phyloP scores from a whole-genome alignment of 2,797 vertebrate species.

The Sphaeramia orbicularis region DNA sequence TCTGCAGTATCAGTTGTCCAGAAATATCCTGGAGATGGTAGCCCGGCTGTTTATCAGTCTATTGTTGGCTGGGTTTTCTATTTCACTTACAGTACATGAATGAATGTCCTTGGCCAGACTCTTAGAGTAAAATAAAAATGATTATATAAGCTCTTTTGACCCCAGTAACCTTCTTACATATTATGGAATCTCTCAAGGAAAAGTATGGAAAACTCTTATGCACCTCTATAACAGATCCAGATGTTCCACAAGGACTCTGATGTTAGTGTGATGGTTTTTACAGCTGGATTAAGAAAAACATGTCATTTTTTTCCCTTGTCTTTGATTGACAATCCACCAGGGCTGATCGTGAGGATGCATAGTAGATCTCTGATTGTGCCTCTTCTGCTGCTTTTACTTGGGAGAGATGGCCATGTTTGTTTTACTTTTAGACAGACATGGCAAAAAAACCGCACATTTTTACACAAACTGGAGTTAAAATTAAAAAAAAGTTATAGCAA shows the following conservation, averaged over 20 bases:
- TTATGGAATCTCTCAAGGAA: not conserved
- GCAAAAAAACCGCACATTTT: slow-evolving; percentile 35
- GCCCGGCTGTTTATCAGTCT: slow-evolving; percentile 9
- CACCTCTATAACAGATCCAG: slow-evolving; percentile 25
- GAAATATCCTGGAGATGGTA: slow-evolving; percentile 9
- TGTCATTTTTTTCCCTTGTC: not conserved
- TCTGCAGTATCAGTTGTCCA: slow-evolving; percentile 40
- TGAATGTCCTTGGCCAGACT: not conserved
- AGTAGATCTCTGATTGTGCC: slow-evolving; percentile 11
- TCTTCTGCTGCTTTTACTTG: slow-evolving; percentile 13
- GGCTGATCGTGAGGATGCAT: slow-evolving; percentile 4
- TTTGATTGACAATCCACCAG: slow-evolving; percentile 36
- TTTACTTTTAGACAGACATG: slow-evolving; percentile 45
- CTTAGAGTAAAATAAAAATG: not conserved
- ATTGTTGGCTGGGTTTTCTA: slow-evolving; percentile 1
- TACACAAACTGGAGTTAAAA: slow-evolving; percentile 31
- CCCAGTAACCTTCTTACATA: not conserved
- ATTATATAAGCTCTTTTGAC: not conserved
- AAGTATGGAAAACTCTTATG: slow-evolving; percentile 17
- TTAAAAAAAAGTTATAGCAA: slow-evolving; percentile 43
- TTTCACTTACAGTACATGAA: slow-evolving; percentile 24
- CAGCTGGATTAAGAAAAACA: slow-evolving; percentile 35
- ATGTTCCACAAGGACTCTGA: slow-evolving; percentile 43
- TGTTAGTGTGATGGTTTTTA: slow-evolving; percentile 20
- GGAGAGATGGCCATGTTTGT: slow-evolving; percentile 57